Conservation (phyloP, 2,113 vertebrate species). For the Tenrec ecaudatus region DNA sequence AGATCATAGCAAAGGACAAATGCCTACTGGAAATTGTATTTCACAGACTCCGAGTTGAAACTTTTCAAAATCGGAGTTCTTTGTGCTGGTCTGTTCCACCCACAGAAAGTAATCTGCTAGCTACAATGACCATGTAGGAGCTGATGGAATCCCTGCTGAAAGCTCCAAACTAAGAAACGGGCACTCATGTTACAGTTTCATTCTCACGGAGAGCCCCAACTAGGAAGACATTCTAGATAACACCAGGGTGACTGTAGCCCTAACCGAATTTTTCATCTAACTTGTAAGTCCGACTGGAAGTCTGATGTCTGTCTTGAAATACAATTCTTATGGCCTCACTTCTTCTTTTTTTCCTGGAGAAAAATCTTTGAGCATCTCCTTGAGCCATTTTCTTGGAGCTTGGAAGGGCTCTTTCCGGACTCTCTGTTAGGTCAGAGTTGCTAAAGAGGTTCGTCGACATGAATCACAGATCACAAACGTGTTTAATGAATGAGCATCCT, state of each 20-base stretch:
- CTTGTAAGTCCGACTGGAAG: background rate
- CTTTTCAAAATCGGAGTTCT: background rate
- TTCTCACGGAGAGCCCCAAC: constrained; percentile 45
- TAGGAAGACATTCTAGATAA: constrained; percentile 30
- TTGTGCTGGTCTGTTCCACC: background rate
- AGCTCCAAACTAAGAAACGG: constrained; percentile 4
- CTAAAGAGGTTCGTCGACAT: background rate
- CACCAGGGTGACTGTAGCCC: constrained; percentile 17
- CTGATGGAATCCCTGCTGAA: constrained; percentile 37
- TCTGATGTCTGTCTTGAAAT: background rate
- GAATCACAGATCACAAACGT: constrained; percentile 46
- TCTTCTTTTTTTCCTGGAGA: constrained; percentile 22
- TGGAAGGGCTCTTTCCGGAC: constrained; percentile 52
- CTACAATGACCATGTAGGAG: background rate
- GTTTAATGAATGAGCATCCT: constrained; percentile 65
- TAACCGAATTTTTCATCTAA: constrained; percentile 24
- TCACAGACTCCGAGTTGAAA: background rate
- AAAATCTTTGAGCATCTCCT: constrained; percentile 56
- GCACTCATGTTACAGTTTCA: background rate
- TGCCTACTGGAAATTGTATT: background rate
- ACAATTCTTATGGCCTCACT: background rate
- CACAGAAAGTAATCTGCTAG: constrained; percentile 20
- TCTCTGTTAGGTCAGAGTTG: constrained; percentile 18
- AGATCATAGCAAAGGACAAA: background rate
- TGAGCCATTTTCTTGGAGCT: background rate